Conservation (phyloP, 2,888 invertebrate species). For the Conus canariensis region DNA sequence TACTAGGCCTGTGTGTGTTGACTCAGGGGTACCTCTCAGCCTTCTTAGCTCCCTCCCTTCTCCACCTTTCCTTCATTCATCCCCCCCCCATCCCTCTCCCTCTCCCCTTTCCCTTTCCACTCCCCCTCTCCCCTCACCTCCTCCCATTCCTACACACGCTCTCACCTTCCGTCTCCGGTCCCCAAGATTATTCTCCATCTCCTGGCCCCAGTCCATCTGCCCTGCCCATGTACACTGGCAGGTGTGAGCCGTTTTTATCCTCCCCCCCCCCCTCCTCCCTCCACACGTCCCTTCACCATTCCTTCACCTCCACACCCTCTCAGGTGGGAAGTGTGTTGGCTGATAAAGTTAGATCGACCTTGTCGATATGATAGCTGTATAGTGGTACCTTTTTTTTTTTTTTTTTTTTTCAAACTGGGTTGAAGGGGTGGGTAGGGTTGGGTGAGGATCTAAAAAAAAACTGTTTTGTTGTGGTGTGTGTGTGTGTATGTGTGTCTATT, state of each 20-base stretch:
- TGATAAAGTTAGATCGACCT: constrained; percentile 18
- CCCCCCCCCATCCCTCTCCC: neutral
- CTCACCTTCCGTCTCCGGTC: too few relatives aligned
- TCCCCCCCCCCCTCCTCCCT: neutral
- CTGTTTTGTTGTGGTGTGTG: too few relatives aligned
- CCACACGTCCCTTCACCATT: too few relatives aligned
- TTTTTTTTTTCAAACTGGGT: too few relatives aligned
- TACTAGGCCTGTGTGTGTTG: neutral
- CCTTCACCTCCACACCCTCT: neutral
- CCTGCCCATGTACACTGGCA: neutral
- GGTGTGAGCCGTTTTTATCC: neutral
- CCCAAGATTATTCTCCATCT: too few relatives aligned
- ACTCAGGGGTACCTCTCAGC: neutral
- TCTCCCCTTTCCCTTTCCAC: neutral
- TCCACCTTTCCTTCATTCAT: neutral
- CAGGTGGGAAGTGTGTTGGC: neutral
- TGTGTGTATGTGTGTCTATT: too few relatives aligned
- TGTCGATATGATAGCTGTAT: neutral
- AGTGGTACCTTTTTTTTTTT: too few relatives aligned
- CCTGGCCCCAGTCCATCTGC: neutral
- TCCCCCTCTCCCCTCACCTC: neutral
- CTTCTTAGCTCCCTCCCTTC: neutral
- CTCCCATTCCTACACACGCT: neutral
- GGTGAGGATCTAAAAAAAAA: too few relatives aligned
- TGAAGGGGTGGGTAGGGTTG: too few relatives aligned